These are phyloP conservation scores for Epinotia ramella DNA, from an alignment of 2,888 invertebrate genomes.

Conservation along the genomic window DNA sequence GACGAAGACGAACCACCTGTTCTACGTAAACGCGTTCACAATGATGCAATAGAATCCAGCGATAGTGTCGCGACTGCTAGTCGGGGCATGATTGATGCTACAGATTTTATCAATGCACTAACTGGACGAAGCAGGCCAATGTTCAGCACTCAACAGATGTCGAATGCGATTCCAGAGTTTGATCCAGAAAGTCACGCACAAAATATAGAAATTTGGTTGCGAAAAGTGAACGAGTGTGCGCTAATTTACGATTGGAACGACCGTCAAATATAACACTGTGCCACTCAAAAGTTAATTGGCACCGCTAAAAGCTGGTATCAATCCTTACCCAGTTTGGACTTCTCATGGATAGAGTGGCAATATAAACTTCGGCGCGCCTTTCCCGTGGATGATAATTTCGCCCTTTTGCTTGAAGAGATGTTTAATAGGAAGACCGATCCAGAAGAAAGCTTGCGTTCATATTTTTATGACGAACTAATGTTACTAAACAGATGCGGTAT, in stretches of 20 bases:
- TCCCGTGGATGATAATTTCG: neutral
- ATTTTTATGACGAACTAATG: constrained; percentile 13
- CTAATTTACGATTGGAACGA: constrained; percentile 3
- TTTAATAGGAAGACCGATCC: neutral
- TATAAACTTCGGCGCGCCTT: neutral
- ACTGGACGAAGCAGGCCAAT: neutral
- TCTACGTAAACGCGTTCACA: neutral
- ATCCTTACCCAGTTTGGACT: constrained; percentile 7
- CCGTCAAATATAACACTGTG: constrained; percentile 5
- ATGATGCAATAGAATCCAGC: neutral
- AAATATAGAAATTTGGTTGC: constrained; percentile 10
- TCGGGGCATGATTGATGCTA: constrained; percentile 1
- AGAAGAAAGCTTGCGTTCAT: constrained; percentile 1
- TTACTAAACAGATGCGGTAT: constrained; percentile 8
- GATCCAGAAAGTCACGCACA: constrained; percentile 2
- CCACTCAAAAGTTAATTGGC: constrained; percentile 5
- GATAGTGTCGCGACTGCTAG: neutral
- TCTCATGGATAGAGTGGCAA: constrained; percentile 7
- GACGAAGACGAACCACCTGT: constrained; percentile 11
- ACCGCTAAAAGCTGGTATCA: constrained; percentile 14
- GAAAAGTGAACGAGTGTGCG: constrained; percentile 9
- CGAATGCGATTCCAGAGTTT: constrained; percentile 19
- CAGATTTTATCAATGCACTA: constrained; percentile 3
- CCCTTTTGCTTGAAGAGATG: constrained; percentile 4
- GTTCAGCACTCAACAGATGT: constrained; percentile 8